phyloP scores from a whole-genome alignment of 2,888 invertebrate genomes.

The Chrysolina oricalcia region DNA sequence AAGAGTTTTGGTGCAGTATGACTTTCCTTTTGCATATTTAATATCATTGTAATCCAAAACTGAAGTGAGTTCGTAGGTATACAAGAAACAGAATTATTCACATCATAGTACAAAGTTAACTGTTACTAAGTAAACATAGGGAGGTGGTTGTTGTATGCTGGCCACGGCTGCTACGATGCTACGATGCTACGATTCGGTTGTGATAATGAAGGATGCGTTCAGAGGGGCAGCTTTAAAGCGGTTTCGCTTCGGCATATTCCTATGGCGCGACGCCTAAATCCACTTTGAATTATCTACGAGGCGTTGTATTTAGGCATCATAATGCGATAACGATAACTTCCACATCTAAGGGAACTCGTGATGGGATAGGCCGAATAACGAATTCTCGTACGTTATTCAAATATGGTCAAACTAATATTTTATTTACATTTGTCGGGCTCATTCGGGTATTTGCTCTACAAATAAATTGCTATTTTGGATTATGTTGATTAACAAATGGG shows the following conservation, averaged over 20 bases:
- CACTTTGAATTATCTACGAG: constrained; percentile 33
- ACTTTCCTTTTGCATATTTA: constrained; percentile 50
- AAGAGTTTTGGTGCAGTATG: constrained; percentile 41
- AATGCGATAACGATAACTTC: constrained; percentile 38
- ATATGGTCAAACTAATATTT: constrained; percentile 3
- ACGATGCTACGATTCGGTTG: constrained; percentile 57
- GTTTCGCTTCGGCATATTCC: constrained; percentile 53
- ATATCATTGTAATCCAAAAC: constrained; percentile 47
- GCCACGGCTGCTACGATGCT: constrained; percentile 51
- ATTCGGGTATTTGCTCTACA: too few species aligned
- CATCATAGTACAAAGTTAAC: constrained; percentile 57
- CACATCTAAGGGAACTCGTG: constrained; percentile 22
- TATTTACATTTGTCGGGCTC: neutral
- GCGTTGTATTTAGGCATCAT: constrained; percentile 35
- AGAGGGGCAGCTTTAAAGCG: constrained; percentile 55
- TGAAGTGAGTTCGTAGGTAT: constrained; percentile 45
- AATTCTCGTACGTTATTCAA: neutral
- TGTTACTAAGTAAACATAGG: constrained; percentile 62
- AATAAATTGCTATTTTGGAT: too few species aligned
- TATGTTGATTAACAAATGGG: too few species aligned
- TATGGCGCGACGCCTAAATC: constrained; percentile 46
- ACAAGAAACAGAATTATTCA: constrained; percentile 54
- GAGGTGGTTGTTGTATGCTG: constrained; percentile 60
- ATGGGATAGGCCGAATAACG: constrained; percentile 16
- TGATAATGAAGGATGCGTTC: constrained; percentile 63